Percentiles rank a stretch among this genome's conserved stretches.
Evolutionary conservation across 2,797 vertebrate species (phyloP).

Genomic region (Urophycis tenuis): DNA sequence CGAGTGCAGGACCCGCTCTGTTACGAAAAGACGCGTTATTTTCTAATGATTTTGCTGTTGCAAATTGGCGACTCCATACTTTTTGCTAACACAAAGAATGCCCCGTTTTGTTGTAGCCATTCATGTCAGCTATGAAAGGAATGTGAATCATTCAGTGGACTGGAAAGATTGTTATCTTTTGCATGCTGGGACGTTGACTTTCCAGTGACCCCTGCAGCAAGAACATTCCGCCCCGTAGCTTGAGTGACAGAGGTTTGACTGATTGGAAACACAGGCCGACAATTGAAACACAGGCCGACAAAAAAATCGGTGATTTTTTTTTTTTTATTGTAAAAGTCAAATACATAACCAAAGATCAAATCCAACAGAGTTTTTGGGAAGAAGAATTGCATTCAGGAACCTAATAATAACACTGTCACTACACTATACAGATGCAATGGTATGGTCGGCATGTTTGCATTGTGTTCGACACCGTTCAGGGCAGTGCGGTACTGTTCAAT

Average conservation of each 20-base stretch:
- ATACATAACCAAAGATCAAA: slow-evolving; percentile 38
- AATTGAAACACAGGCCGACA: neutral
- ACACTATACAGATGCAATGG: slow-evolving; percentile 44
- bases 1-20: neutral
- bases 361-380: neutral
- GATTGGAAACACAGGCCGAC: neutral
- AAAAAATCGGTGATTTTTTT: neutral
- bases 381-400: neutral
- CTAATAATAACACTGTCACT: slow-evolving; percentile 14
- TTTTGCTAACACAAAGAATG: slow-evolving; percentile 10
- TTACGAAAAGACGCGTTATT: neutral
- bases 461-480: slow-evolving; percentile 30
- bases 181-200: slow-evolving; percentile 11
- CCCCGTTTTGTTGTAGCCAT: slow-evolving; percentile 21
- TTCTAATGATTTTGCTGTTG: slow-evolving; percentile 5
- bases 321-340: slow-evolving; percentile 64
- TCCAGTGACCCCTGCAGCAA: neutral
- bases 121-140: slow-evolving; percentile 57
- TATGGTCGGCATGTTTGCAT: slow-evolving; percentile 20
- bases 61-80: slow-evolving; percentile 7
- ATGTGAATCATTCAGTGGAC: slow-evolving; percentile 42
- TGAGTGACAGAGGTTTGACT: neutral
- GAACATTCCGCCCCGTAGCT: neutral
- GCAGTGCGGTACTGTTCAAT: too few species aligned
- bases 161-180: slow-evolving; percentile 56